These are phyloP conservation scores for Schizothorax lantsangensis DNA, from an alignment of 2,797 vertebrate species.

Conservation along the genomic window DNA sequence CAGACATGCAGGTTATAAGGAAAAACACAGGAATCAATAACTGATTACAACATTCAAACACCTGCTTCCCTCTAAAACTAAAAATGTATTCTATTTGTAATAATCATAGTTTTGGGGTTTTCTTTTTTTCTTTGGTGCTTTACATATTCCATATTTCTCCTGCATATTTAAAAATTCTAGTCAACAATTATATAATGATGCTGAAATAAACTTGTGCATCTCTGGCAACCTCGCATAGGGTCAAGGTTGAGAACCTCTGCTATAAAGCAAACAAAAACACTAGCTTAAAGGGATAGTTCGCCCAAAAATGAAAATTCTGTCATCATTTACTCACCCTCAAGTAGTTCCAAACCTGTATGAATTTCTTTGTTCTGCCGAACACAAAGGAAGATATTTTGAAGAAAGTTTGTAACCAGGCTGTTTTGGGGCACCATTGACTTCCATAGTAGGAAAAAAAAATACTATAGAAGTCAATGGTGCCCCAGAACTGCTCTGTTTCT, in stretches of 20 bases:
- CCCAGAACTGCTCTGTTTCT: too few species aligned
- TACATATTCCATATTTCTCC: background rate
- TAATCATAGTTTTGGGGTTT: background rate
- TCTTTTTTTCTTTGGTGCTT: background rate
- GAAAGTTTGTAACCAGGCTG: too few species aligned
- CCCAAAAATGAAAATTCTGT: too few species aligned
- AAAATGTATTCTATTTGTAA: background rate
- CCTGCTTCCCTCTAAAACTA: background rate
- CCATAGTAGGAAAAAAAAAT: too few species aligned
- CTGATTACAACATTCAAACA: constrained; percentile 40
- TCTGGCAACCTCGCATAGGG: background rate
- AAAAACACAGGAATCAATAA: constrained; percentile 40
- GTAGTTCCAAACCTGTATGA: too few species aligned
- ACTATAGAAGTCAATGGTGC: too few species aligned
- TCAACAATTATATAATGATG: background rate
- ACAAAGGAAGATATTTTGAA: too few species aligned
- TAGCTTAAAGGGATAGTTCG: background rate
- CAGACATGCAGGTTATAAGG: background rate
- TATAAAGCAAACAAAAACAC: background rate
- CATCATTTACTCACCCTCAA: too few species aligned
- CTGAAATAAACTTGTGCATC: background rate
- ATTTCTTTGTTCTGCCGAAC: too few species aligned
- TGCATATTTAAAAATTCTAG: background rate
- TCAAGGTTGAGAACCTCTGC: background rate
- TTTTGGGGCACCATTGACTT: too few species aligned